A percentile compares a stretch with the other conserved stretches of the same genome.
Evolutionary conservation across 2,113 vertebrate genomes (phyloP).

Genomic region (Cisticola juncidis): DNA sequence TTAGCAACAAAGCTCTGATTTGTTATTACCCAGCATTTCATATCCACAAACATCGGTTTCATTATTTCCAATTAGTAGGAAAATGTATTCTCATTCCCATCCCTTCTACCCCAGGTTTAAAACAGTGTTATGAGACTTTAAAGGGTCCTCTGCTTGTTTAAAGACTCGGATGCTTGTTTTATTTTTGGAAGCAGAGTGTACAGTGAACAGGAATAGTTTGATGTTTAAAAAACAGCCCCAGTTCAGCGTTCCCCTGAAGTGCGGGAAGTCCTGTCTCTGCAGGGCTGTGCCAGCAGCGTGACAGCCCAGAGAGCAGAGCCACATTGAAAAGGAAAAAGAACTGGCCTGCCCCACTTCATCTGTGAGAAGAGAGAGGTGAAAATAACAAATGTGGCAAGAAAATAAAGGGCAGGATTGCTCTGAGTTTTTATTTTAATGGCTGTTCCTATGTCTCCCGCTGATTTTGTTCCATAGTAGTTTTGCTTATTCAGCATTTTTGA

Average conservation of each 20-base stretch:
- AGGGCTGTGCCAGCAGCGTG: slow-evolving; percentile 29
- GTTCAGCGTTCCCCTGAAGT: slow-evolving; percentile 36
- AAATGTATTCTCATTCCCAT: not conserved
- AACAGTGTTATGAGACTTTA: slow-evolving; percentile 26
- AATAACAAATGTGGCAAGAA: not conserved
- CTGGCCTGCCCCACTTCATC: not conserved
- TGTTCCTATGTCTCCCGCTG: not conserved
- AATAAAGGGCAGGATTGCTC: not conserved
- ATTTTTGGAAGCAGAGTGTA: slow-evolving; percentile 41
- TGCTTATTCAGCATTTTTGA: not conserved
- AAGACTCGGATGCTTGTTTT: slow-evolving; percentile 10
- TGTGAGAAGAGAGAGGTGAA: slow-evolving; percentile 13
- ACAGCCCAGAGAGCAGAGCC: not conserved
- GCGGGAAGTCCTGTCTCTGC: slow-evolving; percentile 23
- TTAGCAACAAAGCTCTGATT: slow-evolving; percentile 21
- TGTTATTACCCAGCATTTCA: not conserved
- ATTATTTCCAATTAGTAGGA: slow-evolving; percentile 4
- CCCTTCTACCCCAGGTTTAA: not conserved
- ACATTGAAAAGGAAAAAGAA: not conserved
- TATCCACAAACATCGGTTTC: not conserved
- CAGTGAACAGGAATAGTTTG: slow-evolving; percentile 30
- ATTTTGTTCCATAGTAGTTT: not conserved
- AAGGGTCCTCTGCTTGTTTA: not conserved
- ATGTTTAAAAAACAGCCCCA: slow-evolving; percentile 33
- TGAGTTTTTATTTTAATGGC: not conserved